These are phyloP conservation scores for Hyles lineata DNA, from an alignment of 2,888 invertebrate genomes.

Conservation along the genomic window DNA sequence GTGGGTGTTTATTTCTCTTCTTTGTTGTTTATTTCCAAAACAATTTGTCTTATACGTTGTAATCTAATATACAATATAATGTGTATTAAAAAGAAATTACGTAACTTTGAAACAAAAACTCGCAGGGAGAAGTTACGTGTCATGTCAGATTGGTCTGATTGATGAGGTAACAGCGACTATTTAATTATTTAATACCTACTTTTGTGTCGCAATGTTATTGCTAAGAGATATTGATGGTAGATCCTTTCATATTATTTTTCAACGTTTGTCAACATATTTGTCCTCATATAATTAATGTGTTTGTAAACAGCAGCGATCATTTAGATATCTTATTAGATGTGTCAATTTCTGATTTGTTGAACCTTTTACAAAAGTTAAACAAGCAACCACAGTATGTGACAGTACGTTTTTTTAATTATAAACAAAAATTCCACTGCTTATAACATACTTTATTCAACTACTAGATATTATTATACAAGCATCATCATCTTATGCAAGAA, in stretches of 20 bases:
- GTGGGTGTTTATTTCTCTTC: background rate
- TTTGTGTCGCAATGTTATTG: no score
- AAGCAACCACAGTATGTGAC: no score
- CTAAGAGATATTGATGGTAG: no score
- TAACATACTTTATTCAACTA: background rate
- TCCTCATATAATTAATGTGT: no score
- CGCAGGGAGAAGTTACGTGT: slow-evolving; percentile 6
- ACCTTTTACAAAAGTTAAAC: no score
- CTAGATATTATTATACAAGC: background rate
- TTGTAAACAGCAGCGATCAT: no score
- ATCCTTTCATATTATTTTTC: no score
- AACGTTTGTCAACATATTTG: no score
- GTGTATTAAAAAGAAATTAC: slow-evolving; percentile 23
- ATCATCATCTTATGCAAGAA: background rate
- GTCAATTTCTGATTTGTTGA: no score
- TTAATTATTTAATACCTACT: background rate
- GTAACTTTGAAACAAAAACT: slow-evolving; percentile 18
- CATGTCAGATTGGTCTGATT: background rate
- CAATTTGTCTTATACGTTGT: background rate
- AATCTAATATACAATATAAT: slow-evolving; percentile 3
- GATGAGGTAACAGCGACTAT: background rate
- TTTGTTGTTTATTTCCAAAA: background rate
- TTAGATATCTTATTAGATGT: no score
- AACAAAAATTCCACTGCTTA: no score
- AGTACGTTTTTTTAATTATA: no score